phyloP scores from a whole-genome alignment of 2,113 vertebrate genomes.

The Xerus inauris region DNA sequence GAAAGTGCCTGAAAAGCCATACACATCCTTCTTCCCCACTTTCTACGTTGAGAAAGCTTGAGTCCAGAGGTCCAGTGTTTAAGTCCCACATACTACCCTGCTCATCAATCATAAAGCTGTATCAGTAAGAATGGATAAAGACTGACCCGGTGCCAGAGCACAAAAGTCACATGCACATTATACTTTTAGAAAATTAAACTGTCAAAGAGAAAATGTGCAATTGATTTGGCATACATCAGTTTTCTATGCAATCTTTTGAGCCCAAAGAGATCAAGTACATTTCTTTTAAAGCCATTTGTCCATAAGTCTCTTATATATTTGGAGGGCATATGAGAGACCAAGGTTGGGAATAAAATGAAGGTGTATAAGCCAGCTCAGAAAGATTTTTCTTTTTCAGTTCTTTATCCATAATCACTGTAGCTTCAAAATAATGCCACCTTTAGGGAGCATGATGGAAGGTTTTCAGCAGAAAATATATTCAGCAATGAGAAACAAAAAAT shows the following conservation, averaged over 20 bases:
- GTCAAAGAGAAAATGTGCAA: not conserved
- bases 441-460: not conserved
- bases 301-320: not conserved
- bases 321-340: not conserved
- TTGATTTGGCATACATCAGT: not conserved
- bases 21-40: rapidly evolving
- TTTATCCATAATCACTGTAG: not conserved
- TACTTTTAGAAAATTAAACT: not conserved
- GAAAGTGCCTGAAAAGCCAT: not conserved
- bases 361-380: not conserved
- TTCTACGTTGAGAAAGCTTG: not conserved
- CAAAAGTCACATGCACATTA: not conserved
- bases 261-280: not conserved
- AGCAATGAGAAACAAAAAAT: conserved; percentile 45
- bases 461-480: conserved; percentile 50
- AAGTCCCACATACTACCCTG: not conserved
- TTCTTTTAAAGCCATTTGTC: not conserved
- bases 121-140: not conserved
- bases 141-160: not conserved
- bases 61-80: not conserved
- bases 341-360: not conserved
- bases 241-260: conserved; percentile 1
- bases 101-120: not conserved
- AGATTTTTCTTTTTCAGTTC: not conserved
- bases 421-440: conserved; percentile 51